phyloP scores from a whole-genome alignment of 2,113 vertebrate genomes.

The Notarius quadriscutis region DNA sequence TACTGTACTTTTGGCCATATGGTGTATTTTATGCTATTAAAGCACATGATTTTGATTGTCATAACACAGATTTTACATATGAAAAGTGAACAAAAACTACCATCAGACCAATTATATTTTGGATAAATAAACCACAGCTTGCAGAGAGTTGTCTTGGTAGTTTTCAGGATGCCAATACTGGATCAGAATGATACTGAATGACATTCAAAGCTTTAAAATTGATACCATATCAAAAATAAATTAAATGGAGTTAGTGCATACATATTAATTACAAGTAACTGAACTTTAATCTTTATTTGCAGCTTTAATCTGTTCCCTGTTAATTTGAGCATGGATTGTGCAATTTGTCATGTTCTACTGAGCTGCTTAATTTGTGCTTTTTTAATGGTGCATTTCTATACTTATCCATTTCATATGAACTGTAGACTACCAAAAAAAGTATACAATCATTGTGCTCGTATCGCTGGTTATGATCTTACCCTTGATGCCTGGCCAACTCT shows the following conservation, averaged over 20 bases:
- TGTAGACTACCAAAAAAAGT: neutral
- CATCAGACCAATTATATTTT: neutral
- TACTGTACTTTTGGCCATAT: neutral
- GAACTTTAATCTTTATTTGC: neutral
- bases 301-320: neutral
- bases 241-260: neutral
- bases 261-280: neutral
- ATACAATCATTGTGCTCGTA: neutral
- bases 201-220: neutral
- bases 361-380: neutral
- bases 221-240: neutral
- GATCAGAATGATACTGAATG: neutral
- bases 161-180: neutral
- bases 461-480: slow-evolving; percentile 66
- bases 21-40: neutral
- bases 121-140: neutral
- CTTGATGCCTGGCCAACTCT: slow-evolving; percentile 86
- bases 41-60: neutral
- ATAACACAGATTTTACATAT: neutral
- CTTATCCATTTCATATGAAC: neutral
- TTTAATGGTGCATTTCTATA: neutral
- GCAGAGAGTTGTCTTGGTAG: neutral
- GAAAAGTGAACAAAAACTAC: neutral
- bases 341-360: neutral
- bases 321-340: neutral